Percentiles rank a stretch among this genome's conserved stretches.
Evolutionary conservation across 2,797 vertebrate genomes (phyloP).

Genomic region (Staurois parvus): DNA sequence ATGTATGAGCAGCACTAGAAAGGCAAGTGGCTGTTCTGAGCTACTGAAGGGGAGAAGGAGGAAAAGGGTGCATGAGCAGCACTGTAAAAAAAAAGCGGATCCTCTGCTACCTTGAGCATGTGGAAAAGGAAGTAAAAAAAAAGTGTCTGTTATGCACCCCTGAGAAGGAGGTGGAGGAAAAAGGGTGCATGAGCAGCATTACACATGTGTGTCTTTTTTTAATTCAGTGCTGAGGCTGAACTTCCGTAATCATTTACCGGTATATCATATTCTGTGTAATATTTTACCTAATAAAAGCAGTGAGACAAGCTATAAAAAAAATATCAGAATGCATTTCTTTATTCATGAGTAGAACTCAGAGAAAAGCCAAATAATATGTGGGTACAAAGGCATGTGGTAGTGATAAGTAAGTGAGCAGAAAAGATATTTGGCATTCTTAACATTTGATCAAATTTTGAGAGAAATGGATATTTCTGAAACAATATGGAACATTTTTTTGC

Average conservation of each 20-base stretch:
- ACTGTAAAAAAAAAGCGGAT: too few species aligned
- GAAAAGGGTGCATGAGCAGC: too few species aligned
- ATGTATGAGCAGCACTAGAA: too few species aligned
- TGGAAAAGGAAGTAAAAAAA: too few species aligned
- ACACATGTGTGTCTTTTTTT: too few species aligned
- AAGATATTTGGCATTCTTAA: background rate
- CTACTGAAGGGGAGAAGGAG: too few species aligned
- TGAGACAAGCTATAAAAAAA: background rate
- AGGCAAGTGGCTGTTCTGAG: too few species aligned
- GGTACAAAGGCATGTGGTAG: constrained; percentile 1
- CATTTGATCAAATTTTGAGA: background rate
- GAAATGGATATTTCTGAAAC: constrained; percentile 10
- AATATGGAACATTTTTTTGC: constrained; percentile 8
- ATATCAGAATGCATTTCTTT: background rate
- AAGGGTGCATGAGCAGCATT: too few species aligned
- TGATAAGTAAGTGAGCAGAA: constrained; percentile 4
- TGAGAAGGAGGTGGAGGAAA: too few species aligned
- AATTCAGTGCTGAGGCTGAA: background rate
- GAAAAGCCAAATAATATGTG: background rate
- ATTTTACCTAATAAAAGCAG: background rate
- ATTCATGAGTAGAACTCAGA: background rate
- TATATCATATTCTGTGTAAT: background rate
- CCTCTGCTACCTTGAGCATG: too few species aligned
- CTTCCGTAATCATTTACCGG: too few species aligned
- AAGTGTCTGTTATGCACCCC: too few species aligned